Base-by-base conservation (phyloP, 2,797 vertebrate species). In the Pseudomugil gertrudae region DNA sequence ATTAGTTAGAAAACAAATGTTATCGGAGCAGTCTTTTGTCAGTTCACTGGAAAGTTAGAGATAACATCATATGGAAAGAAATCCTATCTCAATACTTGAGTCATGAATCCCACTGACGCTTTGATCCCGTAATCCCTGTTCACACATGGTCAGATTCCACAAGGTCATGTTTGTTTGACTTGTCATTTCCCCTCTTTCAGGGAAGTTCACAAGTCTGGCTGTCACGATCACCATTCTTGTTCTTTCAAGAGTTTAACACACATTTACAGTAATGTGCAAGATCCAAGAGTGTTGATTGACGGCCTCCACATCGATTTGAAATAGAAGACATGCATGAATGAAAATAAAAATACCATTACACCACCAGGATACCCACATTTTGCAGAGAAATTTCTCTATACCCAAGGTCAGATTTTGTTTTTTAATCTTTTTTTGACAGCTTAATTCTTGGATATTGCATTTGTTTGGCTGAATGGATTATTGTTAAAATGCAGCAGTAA, bases 401-500 rank as follows among this genome's bases (percentile, higher is more conserved):
- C 47, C 36, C 68, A 57, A 65, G 35, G 36, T 66, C 21, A 76
- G 53, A 35, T 61, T 33, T 59, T 68, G 68, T 69, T 83, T 68
- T 73, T 8, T 58, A 75, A 52, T 38, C 56, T n/a, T 40, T 60
- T 69, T 2, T 19, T 29, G 3, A 61, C 55, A 40, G 51, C 43
- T 56, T 48, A 74, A 65, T 63, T 81, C 14, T 81, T 81, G 60
- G 57, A 73, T 80, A 60, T 80, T 74, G 67, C 81, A 73, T 76
- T 76, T 86, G 69, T 72, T 48, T 43, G 56, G 35, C 51, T 54
- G 48, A 57, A 27, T n/a, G 50, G 50, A 67, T 14, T 1, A 0
- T 19, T 1, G 21, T 32, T 43, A 56, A 67, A 65, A 17, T 47
- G 29, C 17, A 53, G 15, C 33, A 33, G 43, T 9, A 40, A 40